A percentile compares a stretch with the other conserved stretches of the same genome.
Conservation (phyloP, 2,113 vertebrate species). For the Microcebus jonahi region DNA sequence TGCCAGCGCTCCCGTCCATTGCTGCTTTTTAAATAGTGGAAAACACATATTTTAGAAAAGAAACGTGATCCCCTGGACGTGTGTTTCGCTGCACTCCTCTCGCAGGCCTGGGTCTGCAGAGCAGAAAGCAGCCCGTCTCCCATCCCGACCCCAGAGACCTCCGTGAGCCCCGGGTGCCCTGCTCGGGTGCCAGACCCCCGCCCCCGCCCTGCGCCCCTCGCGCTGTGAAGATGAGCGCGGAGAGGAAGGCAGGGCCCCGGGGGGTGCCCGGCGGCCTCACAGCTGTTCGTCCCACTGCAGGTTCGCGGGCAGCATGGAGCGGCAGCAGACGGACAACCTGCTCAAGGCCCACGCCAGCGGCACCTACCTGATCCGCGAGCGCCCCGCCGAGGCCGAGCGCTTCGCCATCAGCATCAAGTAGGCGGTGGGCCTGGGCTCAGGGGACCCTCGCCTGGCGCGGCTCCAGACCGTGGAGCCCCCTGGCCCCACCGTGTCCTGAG, state of each 20-base stretch:
- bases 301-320: constrained; percentile 98
- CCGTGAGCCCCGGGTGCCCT: not conserved
- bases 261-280: not conserved
- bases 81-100: not conserved
- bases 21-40: not conserved
- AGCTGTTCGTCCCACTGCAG: constrained; percentile 73
- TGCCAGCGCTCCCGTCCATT: rapidly evolving
- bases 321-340: constrained; percentile 97
- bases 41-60: not conserved
- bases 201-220: not conserved
- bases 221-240: not conserved
- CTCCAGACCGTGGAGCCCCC: rapidly evolving
- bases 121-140: not conserved
- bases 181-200: not conserved
- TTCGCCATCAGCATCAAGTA: constrained; percentile 99
- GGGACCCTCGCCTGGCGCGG: rapidly evolving
- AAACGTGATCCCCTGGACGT: not conserved
- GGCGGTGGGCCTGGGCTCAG: constrained; percentile 14
- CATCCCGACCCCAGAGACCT: too few relatives aligned
- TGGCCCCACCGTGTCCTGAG: rapidly evolving
- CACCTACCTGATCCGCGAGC: constrained; percentile 97
- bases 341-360: constrained; percentile 95
- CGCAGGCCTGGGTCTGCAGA: not conserved
- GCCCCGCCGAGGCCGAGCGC: constrained; percentile 95
- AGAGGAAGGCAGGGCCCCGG: too few relatives aligned